Base-by-base conservation (phyloP, 2,113 vertebrate species). In the Melanostigma gelatinosum region DNA sequence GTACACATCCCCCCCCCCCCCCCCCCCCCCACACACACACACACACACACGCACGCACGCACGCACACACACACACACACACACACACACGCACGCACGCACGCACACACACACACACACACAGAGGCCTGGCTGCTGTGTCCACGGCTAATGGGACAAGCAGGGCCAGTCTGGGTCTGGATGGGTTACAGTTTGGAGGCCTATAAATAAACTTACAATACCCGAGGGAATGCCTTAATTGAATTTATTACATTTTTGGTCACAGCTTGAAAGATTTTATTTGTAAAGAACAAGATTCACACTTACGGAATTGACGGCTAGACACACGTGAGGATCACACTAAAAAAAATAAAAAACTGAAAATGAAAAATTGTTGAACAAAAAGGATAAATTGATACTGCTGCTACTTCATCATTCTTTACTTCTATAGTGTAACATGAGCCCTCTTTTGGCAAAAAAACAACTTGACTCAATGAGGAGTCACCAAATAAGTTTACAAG, bases 141-240 rank as follows among this genome's bases (percentile, higher is more conserved):
- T 85, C 67, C 74, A 20, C 55, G 50, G 83, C 85, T 92, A 92
- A 91, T 81, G 69, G 82, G 89, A 90, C 86, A 85, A 76, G 75
- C 84, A 71, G 54, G 74, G 82, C 83, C 72, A 46, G 80, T 79
- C 70, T 81, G 71, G 76, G 83, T 83, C 80, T 80, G 82, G 75
- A 66, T 86, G 80, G 80, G 85, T 87, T 87, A 78, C 79, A 83
- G 86, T 74, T 75, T 46, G 52, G 74, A 66, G 73, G 79, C 79
- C 80, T 61, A 84, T 85, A 89, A 91, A 88, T 91, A 89, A 84
- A 87, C 77, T 68, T 62, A 91, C 76, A 83, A 72, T 81, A 67
- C 87, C 79, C 64, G 57, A 80, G 82, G 82, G 84, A 82, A 71
- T 60, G 44, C 20, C 58, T 61, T 78, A 52, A 86, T 83, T 85